phyloP scores from a whole-genome alignment of 2,113 vertebrate genomes.

The Pleuronectes platessa region DNA sequence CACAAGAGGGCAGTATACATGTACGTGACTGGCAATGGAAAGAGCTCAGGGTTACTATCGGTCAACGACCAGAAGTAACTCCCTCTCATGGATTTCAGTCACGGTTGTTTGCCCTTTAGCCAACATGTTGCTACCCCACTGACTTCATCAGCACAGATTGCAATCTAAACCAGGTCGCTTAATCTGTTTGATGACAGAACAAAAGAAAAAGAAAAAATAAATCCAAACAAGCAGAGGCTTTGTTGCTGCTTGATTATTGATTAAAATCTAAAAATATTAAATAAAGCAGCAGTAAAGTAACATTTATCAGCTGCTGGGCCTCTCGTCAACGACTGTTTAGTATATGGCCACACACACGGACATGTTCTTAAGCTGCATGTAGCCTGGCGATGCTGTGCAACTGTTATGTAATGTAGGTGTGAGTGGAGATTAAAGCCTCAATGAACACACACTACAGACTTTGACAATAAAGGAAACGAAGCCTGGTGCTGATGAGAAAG shows the following conservation, averaged over 20 bases:
- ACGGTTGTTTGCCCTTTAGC: constrained; percentile 32
- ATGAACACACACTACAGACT: not conserved
- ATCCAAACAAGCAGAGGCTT: not conserved
- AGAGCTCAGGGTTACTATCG: constrained; percentile 67
- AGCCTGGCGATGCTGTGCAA: not conserved
- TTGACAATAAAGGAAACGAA: not conserved
- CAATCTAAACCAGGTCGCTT: not conserved
- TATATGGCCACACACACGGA: not conserved
- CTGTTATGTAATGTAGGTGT: not conserved
- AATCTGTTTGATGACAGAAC: constrained; percentile 11
- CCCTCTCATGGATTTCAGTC: constrained; percentile 41
- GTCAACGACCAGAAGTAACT: constrained; percentile 73
- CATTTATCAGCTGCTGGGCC: constrained; percentile 3
- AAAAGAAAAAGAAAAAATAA: not conserved
- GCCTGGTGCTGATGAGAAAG: not conserved
- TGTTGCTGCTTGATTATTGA: not conserved
- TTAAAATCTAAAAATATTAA: constrained; percentile 1
- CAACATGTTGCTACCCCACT: constrained; percentile 45
- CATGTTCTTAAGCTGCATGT: not conserved
- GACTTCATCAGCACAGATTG: constrained; percentile 41
- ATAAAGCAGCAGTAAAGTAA: not conserved
- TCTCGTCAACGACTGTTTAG: not conserved
- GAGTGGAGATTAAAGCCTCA: not conserved
- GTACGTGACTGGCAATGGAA: not conserved
- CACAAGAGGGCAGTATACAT: constrained; percentile 59